phyloP scores from a whole-genome alignment of 2,888 invertebrate genomes.

The Fabriciana adippe region DNA sequence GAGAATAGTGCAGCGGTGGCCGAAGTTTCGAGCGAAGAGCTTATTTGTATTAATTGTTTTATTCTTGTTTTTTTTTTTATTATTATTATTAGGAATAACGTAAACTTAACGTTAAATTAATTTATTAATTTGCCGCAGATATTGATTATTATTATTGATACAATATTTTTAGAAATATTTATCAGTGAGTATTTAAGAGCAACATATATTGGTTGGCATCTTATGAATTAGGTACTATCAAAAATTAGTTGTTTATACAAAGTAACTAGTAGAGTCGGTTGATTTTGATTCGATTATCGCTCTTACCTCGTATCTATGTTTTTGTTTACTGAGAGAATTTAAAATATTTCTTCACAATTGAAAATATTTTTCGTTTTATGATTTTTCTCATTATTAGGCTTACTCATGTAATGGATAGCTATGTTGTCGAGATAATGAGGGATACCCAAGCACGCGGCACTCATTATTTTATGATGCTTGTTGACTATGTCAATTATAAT shows the following conservation, averaged over 20 bases:
- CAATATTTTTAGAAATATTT: no score
- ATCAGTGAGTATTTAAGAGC: no score
- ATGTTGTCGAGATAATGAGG: conserved; percentile 40
- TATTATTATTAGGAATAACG: background rate
- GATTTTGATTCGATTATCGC: background rate
- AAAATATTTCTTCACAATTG: conserved; percentile 39
- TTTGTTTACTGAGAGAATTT: conserved; percentile 19
- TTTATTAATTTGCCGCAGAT: no score
- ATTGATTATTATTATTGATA: no score
- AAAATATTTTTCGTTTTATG: conserved; percentile 42
- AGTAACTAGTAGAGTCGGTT: no score
- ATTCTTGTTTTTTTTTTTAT: background rate
- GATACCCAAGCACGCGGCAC: conserved; percentile 35
- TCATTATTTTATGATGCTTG: conserved; percentile 41
- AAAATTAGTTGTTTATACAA: no score
- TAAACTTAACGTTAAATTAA: no score
- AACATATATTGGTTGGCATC: no score
- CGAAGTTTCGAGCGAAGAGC: conserved; percentile 6
- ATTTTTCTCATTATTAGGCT: conserved; percentile 45
- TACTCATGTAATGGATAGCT: conserved; percentile 40
- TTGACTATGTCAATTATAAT: conserved; percentile 37
- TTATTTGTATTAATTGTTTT: background rate
- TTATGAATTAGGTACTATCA: no score
- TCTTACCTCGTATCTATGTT: background rate
- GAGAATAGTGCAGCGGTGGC: conserved; percentile 25